phyloP scores from a whole-genome alignment of 1,140 invertebrate species.

The Probaryconus sp. region DNA sequence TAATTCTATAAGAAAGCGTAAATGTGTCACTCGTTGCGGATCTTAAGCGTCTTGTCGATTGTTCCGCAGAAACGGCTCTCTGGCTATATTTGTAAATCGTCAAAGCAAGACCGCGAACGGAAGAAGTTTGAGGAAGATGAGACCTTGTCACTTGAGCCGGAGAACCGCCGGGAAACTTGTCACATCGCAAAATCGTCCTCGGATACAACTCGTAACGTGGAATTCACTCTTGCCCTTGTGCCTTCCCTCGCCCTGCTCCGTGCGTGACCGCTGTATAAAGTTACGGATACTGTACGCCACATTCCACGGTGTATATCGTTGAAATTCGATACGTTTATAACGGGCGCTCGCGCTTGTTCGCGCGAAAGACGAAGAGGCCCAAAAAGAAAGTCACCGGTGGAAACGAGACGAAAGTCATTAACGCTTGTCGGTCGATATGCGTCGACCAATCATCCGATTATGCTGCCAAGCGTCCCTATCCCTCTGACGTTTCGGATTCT shows the following conservation, averaged over 20 bases:
- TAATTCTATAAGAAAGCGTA: conserved; percentile 30
- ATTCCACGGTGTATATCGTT: conserved; percentile 67
- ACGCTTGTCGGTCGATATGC: conserved; percentile 3
- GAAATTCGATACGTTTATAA: conserved; percentile 71
- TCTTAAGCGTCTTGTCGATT: conserved; percentile 29
- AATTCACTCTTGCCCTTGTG: conserved; percentile 25
- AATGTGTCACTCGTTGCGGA: conserved; percentile 36
- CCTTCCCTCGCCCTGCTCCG: conserved; percentile 19
- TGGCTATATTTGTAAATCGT: conserved; percentile 44
- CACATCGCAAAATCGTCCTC: conserved; percentile 34
- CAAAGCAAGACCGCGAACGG: conserved; percentile 39
- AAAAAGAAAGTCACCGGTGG: conserved; percentile 1
- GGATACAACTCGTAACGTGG: conserved; percentile 33
- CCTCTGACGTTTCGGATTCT: conserved; percentile 24
- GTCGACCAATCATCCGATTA: conserved; percentile 42
- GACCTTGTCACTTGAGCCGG: conserved; percentile 33
- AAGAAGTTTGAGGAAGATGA: conserved; percentile 51
- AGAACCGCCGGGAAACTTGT: conserved; percentile 41
- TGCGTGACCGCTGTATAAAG: conserved; percentile 72
- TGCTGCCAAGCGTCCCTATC: neutral
- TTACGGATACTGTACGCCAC: conserved; percentile 65
- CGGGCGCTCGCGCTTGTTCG: conserved; percentile 12
- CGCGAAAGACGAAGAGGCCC: neutral
- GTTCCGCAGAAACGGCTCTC: conserved; percentile 23
- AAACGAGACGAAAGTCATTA: conserved; percentile 40